phyloP scores from a whole-genome alignment of 2,888 invertebrate species.

The Sialis fuliginosa region DNA sequence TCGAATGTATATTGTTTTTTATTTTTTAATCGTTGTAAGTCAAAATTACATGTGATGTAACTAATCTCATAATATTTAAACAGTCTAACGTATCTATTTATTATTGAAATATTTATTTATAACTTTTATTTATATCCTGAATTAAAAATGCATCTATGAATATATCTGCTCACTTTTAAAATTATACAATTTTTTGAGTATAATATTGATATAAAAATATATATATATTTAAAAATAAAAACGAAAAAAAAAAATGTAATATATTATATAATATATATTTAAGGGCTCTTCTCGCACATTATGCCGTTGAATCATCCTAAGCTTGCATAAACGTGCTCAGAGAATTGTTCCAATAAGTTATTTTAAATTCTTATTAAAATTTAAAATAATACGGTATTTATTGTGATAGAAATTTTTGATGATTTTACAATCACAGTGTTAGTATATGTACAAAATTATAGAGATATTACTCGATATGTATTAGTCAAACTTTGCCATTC shows the following conservation, averaged over 20 bases:
- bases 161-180: no score
- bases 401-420: constrained; percentile 51
- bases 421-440: constrained; percentile 46
- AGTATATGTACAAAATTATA: constrained; percentile 30
- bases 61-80: constrained; percentile 3
- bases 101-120: neutral
- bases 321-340: neutral
- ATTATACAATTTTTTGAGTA: no score
- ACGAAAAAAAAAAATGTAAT: no score
- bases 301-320: neutral
- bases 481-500: neutral
- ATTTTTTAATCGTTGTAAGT: neutral
- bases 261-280: neutral
- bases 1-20: no score
- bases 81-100: neutral
- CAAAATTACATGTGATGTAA: constrained; percentile 6
- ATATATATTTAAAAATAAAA: no score
- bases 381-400: constrained; percentile 20
- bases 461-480: constrained; percentile 29
- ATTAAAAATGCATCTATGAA: no score
- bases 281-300: constrained; percentile 1
- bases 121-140: neutral
- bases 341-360: constrained; percentile 1
- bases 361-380: neutral
- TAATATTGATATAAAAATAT: no score